phyloP scores from a whole-genome alignment of 2,888 invertebrate genomes.

The Gastracanthus pulcherrimus region DNA sequence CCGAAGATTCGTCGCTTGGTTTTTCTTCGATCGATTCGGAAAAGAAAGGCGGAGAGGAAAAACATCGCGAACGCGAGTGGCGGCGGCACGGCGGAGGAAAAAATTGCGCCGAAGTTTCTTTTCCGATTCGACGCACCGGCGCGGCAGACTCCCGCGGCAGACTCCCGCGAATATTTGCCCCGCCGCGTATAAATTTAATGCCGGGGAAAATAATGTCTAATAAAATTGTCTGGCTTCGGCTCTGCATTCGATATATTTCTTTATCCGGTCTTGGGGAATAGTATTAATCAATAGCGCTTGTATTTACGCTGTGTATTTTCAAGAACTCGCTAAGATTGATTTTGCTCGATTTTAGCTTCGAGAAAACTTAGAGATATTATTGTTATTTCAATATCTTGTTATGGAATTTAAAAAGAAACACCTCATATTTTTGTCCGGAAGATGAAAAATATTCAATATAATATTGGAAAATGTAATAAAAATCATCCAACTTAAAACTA shows the following conservation, averaged over 20 bases:
- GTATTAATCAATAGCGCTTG: constrained; percentile 36
- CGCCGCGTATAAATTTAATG: constrained; percentile 43
- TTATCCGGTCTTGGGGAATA: background rate
- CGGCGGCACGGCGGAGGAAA: constrained; percentile 48
- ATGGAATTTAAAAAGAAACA: no score
- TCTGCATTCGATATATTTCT: constrained; percentile 11
- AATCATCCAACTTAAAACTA: no score
- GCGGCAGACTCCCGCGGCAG: background rate
- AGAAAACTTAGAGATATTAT: no score
- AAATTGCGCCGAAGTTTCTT: constrained; percentile 61
- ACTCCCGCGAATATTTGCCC: constrained; percentile 26
- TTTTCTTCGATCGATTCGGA: constrained; percentile 31
- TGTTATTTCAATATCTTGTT: no score
- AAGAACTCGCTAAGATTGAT: background rate
- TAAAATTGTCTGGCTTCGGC: constrained; percentile 49
- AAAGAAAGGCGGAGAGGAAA: constrained; percentile 16
- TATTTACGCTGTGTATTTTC: constrained; percentile 8
- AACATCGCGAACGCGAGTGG: constrained; percentile 4
- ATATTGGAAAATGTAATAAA: background rate
- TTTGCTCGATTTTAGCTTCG: background rate
- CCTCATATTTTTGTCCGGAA: no score
- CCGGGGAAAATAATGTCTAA: constrained; percentile 48
- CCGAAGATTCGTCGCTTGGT: background rate
- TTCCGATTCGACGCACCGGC: constrained; percentile 27
- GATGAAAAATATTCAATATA: background rate